Base-by-base conservation (phyloP, 2,888 invertebrate species). In the Cantharis rustica region DNA sequence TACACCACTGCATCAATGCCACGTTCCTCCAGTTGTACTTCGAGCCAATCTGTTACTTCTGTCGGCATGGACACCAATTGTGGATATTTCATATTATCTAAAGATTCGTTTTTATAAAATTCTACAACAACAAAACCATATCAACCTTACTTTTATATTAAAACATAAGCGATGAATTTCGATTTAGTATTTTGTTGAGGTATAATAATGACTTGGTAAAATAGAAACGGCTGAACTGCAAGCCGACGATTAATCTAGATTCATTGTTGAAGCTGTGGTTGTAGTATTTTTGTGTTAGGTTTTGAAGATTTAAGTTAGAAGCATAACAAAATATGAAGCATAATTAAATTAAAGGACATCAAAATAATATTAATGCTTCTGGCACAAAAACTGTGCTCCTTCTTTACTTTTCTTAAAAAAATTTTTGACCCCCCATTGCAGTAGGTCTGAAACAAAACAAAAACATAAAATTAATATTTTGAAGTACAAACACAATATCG, bases 1-100 rank as follows among this genome's bases (percentile, higher is more conserved):
- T 93, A 93, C 81, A 91, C 90, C 79, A 91, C 90, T 81, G 93
- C 92, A 89, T 94, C 94, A 85, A 94, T 93, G 85, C 94, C 94
- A 87, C 93, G 91, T 85, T 92, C 91, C 89, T 94, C 93, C 89
- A 94, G 89, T 89, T 93, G 93, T 88, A 92, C 91, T 87, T 93
- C 93, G 85, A 94, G 91, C 94, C 94, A 94, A 89, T 92, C 91
- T 88, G 93, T 93, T 87, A 94, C 91, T 89, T 92, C 92, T 88
- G 90, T 90, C 86, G 91, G 91, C 89, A 91, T 90, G 84, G 91
- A 90, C 87, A 90, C 90, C 87, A 90, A 87, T 89, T 90, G 91
- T 84, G 90, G 90, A 89, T 91, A 91, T 90, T 91, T 91, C 91
- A 91, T 91, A 87, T 87, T 89, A 88, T 84, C 76, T 79, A 68